Evolutionary conservation across 2,113 vertebrate species (phyloP), one percentile per base, ranked within the genome.

Genomic region (Podarcis raffonei): DNA sequence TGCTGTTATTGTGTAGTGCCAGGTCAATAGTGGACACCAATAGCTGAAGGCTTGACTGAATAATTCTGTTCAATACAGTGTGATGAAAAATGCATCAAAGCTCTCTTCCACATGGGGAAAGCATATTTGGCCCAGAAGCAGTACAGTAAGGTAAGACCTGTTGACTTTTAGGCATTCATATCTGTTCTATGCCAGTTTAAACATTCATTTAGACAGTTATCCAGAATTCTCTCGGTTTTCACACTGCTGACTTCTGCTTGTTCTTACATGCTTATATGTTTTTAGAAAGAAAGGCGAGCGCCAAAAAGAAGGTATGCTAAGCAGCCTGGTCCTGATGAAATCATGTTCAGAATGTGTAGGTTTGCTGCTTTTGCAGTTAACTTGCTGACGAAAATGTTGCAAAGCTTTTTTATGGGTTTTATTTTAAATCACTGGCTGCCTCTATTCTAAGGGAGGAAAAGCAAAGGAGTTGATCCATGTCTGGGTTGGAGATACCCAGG

Each of bases 51-150:
- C 30, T 69, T 59, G 22, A 0, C n/a, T 77, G 12, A 91, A 66
- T 22, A 3, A 25, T 92, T 94, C 57, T 48, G 76, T 96, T 91
- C 80, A 6, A 86, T 77, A 3, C 96, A 99, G 99, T 99, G 98
- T 95, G 97, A 97, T 96, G 97, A 97, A 39, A 98, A 94, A 42
- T 98, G 95, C 87, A 93, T 96, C 2, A 99, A 99, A 92, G 98
- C 98, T 0, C 97, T 97, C 83, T 96, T 98, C 37, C 98, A 98
- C 48, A 98, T 98, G 98, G 98, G 98, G 4, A 98, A 97, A 95
- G 98, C 98, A 85, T 96, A 97, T 93, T 89, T 97, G 85, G 97
- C 95, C 2, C 92, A 98, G 62, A 95, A 96, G 93, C 95, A 97
- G 88, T 98, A 98, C 93, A 77, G 76, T 3, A 91, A 97, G 97